A percentile compares a stretch with the other conserved stretches of the same genome.
These are phyloP conservation scores for Buceros bicornis DNA, from an alignment of 2,797 vertebrate genomes.

Conservation along the genomic window DNA sequence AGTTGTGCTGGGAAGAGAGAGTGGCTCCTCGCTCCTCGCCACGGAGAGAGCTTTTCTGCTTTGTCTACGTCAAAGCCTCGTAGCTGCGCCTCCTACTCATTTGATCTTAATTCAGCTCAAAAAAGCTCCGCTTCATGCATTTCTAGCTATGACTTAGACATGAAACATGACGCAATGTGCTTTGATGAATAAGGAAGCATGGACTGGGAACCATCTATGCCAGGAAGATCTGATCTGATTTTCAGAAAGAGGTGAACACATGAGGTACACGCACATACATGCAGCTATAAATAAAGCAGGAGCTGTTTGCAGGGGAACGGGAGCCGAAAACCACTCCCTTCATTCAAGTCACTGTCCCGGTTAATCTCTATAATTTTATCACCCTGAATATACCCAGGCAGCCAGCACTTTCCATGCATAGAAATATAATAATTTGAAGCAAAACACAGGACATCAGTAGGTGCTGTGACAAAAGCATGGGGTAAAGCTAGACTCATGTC, in stretches of 20 bases:
- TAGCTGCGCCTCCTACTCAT: conserved; percentile 26
- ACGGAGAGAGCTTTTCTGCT: conserved; percentile 3
- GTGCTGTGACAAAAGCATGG: not conserved
- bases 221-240: conserved; percentile 24
- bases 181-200: conserved; percentile 41
- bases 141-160: conserved; percentile 27
- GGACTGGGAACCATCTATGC: not conserved
- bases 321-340: conserved; percentile 24
- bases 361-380: conserved; percentile 41
- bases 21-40: not conserved
- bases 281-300: conserved; percentile 52
- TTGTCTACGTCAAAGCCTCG: not conserved
- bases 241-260: not conserved
- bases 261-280: not conserved
- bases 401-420: not conserved
- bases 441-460: not conserved
- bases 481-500: not conserved
- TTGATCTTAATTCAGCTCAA: conserved; percentile 64
- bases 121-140: not conserved
- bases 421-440: not conserved
- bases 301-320: conserved; percentile 5
- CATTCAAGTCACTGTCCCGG: conserved; percentile 25
- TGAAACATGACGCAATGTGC: not conserved
- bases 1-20: conserved; percentile 6
- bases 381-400: conserved; percentile 33